Evolutionary conservation across 2,888 invertebrate species (phyloP).

Genomic region (Philereme vetulata): DNA sequence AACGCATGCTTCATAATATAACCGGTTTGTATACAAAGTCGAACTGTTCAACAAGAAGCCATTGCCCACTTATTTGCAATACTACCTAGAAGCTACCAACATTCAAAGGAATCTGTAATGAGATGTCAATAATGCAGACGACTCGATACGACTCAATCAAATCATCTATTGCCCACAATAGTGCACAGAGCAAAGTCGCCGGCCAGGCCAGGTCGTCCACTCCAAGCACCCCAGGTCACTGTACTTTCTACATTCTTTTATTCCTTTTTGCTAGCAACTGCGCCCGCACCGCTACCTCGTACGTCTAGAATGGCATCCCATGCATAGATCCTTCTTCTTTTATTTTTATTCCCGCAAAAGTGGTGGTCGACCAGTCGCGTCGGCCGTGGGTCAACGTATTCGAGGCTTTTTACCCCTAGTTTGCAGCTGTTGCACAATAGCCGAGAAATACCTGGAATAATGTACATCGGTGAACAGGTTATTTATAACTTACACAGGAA

Average conservation of each 20-base stretch:
- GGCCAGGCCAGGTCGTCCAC: constrained; percentile 57
- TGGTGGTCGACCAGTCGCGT: constrained; percentile 70
- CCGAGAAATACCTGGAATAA: constrained; percentile 69
- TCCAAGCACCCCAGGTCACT: constrained; percentile 61
- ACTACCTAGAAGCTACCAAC: neutral
- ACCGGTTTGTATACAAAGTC: no score
- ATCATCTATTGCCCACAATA: constrained; percentile 39
- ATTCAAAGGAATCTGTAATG: constrained; percentile 55
- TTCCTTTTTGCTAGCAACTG: constrained; percentile 48
- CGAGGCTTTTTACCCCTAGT: constrained; percentile 72
- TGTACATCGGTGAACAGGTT: constrained; percentile 54
- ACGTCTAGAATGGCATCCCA: constrained; percentile 71
- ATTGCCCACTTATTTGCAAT: neutral
- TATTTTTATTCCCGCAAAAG: constrained; percentile 76
- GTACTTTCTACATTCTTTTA: constrained; percentile 67
- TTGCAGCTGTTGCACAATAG: constrained; percentile 81
- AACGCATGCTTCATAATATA: neutral
- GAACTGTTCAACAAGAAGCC: no score
- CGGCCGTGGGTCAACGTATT: constrained; percentile 70
- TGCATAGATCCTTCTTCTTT: constrained; percentile 70
- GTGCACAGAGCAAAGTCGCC: constrained; percentile 41
- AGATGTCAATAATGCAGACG: constrained; percentile 49
- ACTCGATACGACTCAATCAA: constrained; percentile 33
- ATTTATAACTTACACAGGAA: constrained; percentile 44
- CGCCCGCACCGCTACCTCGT: constrained; percentile 49